These are phyloP conservation scores for Drosophila takahashii DNA, from an alignment of 1,140 invertebrate genomes.

Conservation along the genomic window DNA sequence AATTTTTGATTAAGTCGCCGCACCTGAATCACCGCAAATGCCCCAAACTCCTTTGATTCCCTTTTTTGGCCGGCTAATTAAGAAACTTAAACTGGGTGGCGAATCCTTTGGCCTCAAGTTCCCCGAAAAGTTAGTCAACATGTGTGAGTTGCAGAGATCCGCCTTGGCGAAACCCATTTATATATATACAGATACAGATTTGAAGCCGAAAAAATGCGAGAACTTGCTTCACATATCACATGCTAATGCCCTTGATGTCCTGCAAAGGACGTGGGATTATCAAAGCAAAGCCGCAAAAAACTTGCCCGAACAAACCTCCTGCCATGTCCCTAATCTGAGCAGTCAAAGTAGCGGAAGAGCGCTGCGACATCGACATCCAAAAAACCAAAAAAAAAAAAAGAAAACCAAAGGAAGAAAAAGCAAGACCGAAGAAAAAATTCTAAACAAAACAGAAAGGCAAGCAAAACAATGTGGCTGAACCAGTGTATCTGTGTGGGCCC, in stretches of 20 bases:
- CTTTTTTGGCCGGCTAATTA: constrained; percentile 15
- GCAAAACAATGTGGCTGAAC: constrained; percentile 23
- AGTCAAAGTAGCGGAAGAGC: constrained; percentile 41
- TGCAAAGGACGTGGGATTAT: constrained; percentile 42
- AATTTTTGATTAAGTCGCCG: constrained; percentile 27
- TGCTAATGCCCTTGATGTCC: constrained; percentile 49
- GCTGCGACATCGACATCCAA: constrained; percentile 6
- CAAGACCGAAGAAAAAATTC: not conserved
- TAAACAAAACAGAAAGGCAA: constrained; percentile 19
- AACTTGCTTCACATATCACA: constrained; percentile 42
- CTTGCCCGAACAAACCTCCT: constrained; percentile 32
- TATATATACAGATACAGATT: constrained; percentile 25
- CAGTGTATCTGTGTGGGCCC: not conserved
- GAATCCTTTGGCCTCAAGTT: constrained; percentile 21
- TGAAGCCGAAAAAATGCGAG: constrained; percentile 13
- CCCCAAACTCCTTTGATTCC: constrained; percentile 16
- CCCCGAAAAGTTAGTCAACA: constrained; percentile 10
- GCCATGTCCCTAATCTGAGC: constrained; percentile 38
- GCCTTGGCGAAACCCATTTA: constrained; percentile 11
- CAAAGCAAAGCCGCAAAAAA: constrained; percentile 53
- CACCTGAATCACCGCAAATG: constrained; percentile 18
- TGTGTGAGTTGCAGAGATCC: too few relatives aligned
- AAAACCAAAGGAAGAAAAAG: not conserved
- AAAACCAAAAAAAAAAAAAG: not conserved
- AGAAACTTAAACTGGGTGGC: not conserved